Base-by-base conservation (phyloP, 2,113 vertebrate species). In the Chaetura pelagica region DNA sequence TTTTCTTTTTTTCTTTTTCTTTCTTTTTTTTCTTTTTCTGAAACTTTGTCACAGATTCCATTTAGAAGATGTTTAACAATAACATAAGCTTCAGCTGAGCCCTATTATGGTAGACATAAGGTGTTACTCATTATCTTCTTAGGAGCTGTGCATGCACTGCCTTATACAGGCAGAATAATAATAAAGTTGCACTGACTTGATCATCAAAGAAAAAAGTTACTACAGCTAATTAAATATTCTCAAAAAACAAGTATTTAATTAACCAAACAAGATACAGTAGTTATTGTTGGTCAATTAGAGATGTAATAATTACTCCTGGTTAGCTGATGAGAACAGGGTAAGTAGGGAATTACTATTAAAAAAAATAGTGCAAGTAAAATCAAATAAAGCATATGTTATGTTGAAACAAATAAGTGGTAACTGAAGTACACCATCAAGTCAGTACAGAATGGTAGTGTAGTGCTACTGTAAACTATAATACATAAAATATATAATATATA, bases 111-210 rank as follows among this genome's bases (percentile, higher is more conserved):
- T 17, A 96, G 81, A 86, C 94, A 75, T 40, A 89, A 96, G 75
- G 96, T 96, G 74, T 71, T 96, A 72, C 48, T 76, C 54, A 84
- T 95, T 96, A 97, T 97, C 88, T 97, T 89, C 91, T 96, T 94
- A 95, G 46, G 34, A 68, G 78, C 61, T 96, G 95, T 97, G 54
- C 52, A 62, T 84, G 59, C 42, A 40, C 52, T 52, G 69, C 88
- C 64, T 90, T 89, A 76, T 67, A 95, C 32, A 30, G 68, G 51
- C 58, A 84, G 89, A 81, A 94, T 77, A 84, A 95, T 52, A 91
- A 93, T 58, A 90, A 95, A 85, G 78, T 76, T 84, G 67, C 1
- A 1, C 55, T 22, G 51, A 58, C 69, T 95, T 90, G 24, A 73
- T 88, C 17, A 1, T 75, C n/a, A 94, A 71, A 58, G 71, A 85